Percentiles rank a stretch among this genome's conserved stretches.
Evolutionary conservation across 2,888 invertebrate species (phyloP).

Genomic region (Chaetogeoica ovagalla): DNA sequence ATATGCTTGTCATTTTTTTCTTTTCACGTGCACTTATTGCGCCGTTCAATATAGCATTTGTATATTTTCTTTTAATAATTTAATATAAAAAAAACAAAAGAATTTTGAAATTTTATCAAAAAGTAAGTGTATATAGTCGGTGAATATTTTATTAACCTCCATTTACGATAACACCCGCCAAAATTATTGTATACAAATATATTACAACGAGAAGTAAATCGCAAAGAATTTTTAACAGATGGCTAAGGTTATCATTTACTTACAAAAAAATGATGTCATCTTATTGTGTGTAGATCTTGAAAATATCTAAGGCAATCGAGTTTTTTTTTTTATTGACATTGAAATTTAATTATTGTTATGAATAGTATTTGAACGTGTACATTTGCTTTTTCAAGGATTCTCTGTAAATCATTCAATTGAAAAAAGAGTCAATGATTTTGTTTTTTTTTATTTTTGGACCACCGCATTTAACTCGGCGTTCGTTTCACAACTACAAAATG

Average conservation of each 20-base stretch:
- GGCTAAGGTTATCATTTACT: background rate
- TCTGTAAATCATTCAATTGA: background rate
- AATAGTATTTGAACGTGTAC: background rate
- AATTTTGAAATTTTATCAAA: no score
- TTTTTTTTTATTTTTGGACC: background rate
- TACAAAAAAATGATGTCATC: background rate
- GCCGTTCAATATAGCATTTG: no score
- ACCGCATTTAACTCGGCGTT: background rate
- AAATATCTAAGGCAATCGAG: constrained; percentile 2
- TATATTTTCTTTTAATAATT: no score
- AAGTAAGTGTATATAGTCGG: no score
- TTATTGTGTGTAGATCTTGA: background rate
- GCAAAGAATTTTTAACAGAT: background rate
- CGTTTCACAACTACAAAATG: background rate
- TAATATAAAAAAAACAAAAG: no score
- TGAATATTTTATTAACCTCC: no score
- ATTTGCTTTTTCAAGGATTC: background rate
- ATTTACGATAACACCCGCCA: no score
- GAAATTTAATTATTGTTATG: background rate
- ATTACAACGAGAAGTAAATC: no score
- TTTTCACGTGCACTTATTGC: no score
- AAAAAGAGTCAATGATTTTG: background rate
- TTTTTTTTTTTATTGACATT: background rate
- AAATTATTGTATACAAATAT: no score
- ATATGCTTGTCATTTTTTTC: no score